A percentile compares a stretch with the other conserved stretches of the same genome.
These are phyloP conservation scores for Odontamblyopus rebecca DNA, from an alignment of 2,797 vertebrate species.

Conservation along the genomic window DNA sequence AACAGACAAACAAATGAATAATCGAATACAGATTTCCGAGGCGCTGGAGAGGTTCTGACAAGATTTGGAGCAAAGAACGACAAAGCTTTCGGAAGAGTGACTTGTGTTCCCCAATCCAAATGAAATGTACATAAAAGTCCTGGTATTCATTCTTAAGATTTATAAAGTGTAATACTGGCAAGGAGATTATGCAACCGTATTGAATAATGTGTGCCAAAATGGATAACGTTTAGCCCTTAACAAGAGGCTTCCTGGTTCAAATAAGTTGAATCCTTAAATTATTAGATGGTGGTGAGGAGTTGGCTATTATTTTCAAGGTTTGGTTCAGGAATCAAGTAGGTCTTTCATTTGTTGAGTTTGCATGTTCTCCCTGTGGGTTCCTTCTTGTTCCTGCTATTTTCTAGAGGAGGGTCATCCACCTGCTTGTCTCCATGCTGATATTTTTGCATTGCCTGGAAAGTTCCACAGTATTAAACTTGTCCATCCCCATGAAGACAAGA, in stretches of 20 bases:
- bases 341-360: too few relatives aligned
- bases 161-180: not conserved
- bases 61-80: slow-evolving; percentile 34
- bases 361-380: too few relatives aligned
- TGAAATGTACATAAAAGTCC: slow-evolving; percentile 54
- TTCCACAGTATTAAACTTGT: too few relatives aligned
- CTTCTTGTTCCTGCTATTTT: too few relatives aligned
- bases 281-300: not conserved
- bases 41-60: slow-evolving; percentile 36
- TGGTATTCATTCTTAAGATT: not conserved
- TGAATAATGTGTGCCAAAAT: not conserved
- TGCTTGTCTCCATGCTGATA: too few relatives aligned
- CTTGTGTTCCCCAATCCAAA: slow-evolving; percentile 51
- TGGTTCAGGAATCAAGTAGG: too few relatives aligned
- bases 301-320: too few relatives aligned
- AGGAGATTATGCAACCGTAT: not conserved
- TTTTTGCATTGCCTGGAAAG: too few relatives aligned
- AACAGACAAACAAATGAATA: slow-evolving; percentile 74
- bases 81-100: slow-evolving; percentile 52
- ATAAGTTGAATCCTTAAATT: not conserved
- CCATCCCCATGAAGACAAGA: too few relatives aligned
- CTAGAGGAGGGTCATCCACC: too few relatives aligned
- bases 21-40: slow-evolving; percentile 47
- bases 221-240: not conserved
- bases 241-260: not conserved